Percentiles rank a stretch among this genome's conserved stretches.
phyloP scores from a whole-genome alignment of 2,888 invertebrate genomes.

The Hyposoter dolosus region DNA sequence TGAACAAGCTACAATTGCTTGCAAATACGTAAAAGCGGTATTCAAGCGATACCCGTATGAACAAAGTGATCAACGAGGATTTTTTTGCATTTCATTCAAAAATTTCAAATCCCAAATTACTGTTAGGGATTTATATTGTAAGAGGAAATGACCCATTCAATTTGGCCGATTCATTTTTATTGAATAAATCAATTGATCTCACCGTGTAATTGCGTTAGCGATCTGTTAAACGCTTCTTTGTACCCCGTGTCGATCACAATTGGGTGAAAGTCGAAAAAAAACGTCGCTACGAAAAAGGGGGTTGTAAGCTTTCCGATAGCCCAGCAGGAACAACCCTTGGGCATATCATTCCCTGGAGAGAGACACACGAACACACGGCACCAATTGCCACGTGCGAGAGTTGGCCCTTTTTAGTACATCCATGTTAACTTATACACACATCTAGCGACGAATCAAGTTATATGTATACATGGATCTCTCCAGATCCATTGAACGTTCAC shows the following conservation, averaged over 20 bases:
- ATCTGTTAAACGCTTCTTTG: conserved; percentile 52
- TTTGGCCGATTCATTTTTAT: conserved; percentile 25
- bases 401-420: conserved; percentile 42
- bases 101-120: not conserved
- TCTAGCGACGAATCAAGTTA: not conserved
- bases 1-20: not conserved
- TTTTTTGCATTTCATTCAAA: not conserved
- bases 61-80: not conserved
- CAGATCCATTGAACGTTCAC: conserved; percentile 44
- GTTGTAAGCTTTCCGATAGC: conserved; percentile 55
- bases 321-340: conserved; percentile 63
- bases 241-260: conserved; percentile 56
- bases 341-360: conserved; percentile 63
- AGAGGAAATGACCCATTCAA: not conserved
- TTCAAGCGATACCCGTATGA: not conserved
- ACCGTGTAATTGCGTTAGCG: conserved; percentile 32
- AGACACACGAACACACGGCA: conserved; percentile 68
- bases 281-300: conserved; percentile 13
- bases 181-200: conserved; percentile 18
- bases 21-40: not conserved
- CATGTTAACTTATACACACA: conserved; percentile 12
- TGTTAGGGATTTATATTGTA: not conserved
- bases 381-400: conserved; percentile 60
- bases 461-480: conserved; percentile 6
- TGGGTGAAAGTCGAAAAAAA: conserved; percentile 49